Evolutionary conservation across 2,797 vertebrate genomes (phyloP).

Genomic region (Anableps anableps): DNA sequence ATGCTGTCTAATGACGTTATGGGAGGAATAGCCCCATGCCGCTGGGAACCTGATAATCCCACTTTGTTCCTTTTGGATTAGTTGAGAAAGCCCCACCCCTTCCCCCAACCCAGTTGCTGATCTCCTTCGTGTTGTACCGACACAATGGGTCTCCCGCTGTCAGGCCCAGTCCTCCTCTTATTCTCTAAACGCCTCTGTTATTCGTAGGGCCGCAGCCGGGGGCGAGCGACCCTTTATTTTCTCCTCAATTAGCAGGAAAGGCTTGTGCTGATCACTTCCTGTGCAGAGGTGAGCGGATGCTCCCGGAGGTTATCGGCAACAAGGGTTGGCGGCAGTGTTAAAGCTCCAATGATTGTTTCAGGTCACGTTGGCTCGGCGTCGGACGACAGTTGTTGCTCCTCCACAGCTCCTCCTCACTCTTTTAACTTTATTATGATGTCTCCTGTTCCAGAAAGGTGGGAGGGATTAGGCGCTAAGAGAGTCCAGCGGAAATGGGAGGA

Average conservation of each 20-base stretch:
- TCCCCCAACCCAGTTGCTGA: slow-evolving; percentile 51
- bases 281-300: slow-evolving; percentile 53
- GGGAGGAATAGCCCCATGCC: slow-evolving; percentile 82
- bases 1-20: slow-evolving; percentile 82
- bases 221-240: slow-evolving; percentile 66
- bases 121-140: slow-evolving; percentile 66
- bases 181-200: slow-evolving; percentile 74
- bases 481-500: background rate
- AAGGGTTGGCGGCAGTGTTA: background rate
- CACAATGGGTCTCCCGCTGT: slow-evolving; percentile 75
- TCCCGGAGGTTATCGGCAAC: slow-evolving; percentile 40
- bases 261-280: slow-evolving; percentile 79
- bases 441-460: slow-evolving; percentile 34
- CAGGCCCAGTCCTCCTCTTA: slow-evolving; percentile 63
- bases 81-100: slow-evolving; percentile 64
- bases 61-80: slow-evolving; percentile 76
- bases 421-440: slow-evolving; percentile 63
- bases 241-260: slow-evolving; percentile 76
- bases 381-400: slow-evolving; percentile 33
- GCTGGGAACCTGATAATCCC: slow-evolving; percentile 85
- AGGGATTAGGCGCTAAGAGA: slow-evolving; percentile 14
- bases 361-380: slow-evolving; percentile 43
- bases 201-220: slow-evolving; percentile 63
- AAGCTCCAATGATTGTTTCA: slow-evolving; percentile 52
- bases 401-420: slow-evolving; percentile 49